Percentiles rank a stretch among this genome's conserved stretches.
Conservation (phyloP, 2,113 vertebrate genomes). For the Octodon degus region DNA sequence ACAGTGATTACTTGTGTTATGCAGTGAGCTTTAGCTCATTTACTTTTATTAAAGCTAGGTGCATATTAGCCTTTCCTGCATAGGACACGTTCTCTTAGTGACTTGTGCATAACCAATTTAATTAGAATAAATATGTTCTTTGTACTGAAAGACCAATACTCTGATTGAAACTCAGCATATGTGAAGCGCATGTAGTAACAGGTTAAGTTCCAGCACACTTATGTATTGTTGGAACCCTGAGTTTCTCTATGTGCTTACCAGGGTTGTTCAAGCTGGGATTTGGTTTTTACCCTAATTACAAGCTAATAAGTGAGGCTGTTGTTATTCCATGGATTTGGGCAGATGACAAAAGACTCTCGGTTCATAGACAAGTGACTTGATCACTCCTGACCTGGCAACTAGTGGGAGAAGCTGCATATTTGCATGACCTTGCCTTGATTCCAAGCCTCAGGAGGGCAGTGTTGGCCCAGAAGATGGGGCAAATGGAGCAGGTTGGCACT, state of each 20-base stretch:
- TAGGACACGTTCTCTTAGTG: neutral
- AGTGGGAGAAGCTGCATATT: too few species aligned
- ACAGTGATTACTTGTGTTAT: neutral
- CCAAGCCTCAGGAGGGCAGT: neutral
- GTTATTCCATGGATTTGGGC: neutral
- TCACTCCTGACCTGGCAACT: neutral
- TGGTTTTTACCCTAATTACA: neutral
- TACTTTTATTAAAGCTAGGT: slow-evolving; percentile 23
- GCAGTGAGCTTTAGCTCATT: neutral
- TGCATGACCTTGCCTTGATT: neutral
- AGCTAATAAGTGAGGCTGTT: neutral
- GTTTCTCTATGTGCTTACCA: neutral
- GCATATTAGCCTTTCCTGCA: neutral
- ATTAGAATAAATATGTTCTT: neutral
- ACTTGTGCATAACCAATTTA: neutral
- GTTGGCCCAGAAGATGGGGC: neutral
- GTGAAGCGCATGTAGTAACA: neutral
- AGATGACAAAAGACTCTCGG: slow-evolving; percentile 3
- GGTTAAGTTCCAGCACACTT: neutral
- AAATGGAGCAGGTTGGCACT: neutral
- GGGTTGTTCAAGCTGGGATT: neutral
- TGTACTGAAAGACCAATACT: neutral
- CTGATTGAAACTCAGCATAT: neutral
- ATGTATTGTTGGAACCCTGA: neutral
- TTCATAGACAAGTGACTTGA: neutral